Evolutionary conservation across 2,888 invertebrate species (phyloP), one percentile per base, ranked within the genome.

Genomic region (Amphipoea lucens): DNA sequence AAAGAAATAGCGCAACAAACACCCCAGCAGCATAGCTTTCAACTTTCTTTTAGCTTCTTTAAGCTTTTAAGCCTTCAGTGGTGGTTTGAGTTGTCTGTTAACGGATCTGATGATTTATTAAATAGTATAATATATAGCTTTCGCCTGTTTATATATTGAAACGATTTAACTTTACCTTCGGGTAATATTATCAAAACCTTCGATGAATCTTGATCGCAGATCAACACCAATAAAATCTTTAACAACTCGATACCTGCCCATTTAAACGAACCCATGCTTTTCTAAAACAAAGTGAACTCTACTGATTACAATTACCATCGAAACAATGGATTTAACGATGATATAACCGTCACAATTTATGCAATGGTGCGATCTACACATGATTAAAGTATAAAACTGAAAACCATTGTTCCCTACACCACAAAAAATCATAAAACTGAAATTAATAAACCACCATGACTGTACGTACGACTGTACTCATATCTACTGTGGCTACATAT

Each of bases 391-490:
- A 57, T 48, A 5, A n/a, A 62, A 63, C 63, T n/a, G 45, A 57
- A 79, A 84, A 63, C 63, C 45, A 73, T 63, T 72, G 45, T 67
- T 40, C 42, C 51, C 42, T 17, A 29, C 42, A 60, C 29, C 29
- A 51, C 36, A 51, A 36, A 54, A 29, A 42, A 62, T 54, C 67
- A 51, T 79, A 68, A 60, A 68, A 51, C 40, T 23, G 29, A 65
- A 75, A 75, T 69, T n/a, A 45, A 62, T 48, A 70, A 83, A 63
- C 40, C 20, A 57, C 14, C 23, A 54, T 40, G 23, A 78, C 57
- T 54, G 7, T 23, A 20, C 0, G 60, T 40, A 20, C 7, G 62
- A 14, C 40, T 36, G n/a, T 54, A 45, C 29, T n/a, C 11, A 60
- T 29, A 29, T 29, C 29, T 29, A 29, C 29, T 29, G 29, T n/a